Conservation (phyloP, 1,140 invertebrate genomes). For the Physella acuta region DNA sequence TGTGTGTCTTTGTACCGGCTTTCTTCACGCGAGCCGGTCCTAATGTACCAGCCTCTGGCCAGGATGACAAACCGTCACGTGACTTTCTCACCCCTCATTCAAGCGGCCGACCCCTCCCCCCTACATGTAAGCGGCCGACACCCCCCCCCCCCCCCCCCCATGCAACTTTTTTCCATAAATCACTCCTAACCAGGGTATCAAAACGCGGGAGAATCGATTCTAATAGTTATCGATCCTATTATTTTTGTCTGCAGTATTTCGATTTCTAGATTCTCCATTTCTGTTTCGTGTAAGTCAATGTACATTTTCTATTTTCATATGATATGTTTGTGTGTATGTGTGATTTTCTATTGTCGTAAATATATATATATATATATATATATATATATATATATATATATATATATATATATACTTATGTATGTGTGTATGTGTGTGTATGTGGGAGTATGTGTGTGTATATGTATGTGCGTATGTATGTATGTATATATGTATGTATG, state of each 20-base stretch:
- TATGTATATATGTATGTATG: not conserved
- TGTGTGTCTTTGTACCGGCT: no score
- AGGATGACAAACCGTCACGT: no score
- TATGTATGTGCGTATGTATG: not conserved
- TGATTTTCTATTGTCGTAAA: not conserved
- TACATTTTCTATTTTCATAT: not conserved
- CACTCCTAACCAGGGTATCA: no score
- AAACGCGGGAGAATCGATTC: no score
- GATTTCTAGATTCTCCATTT: no score
- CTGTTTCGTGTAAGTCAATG: no score
- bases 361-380: not conserved
- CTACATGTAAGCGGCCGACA: not conserved
- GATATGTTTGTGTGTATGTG: not conserved
- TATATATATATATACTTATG: slow-evolving; percentile 6
- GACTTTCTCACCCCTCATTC: no score
- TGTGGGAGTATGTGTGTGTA: not conserved
- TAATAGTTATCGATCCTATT: no score
- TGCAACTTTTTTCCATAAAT: no score
- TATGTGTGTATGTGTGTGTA: not conserved
- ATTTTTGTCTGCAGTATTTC: no score
- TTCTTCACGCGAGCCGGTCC: no score
- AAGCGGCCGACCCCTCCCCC: not conserved
- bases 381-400: not conserved
- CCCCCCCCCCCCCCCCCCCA: not conserved
- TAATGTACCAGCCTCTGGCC: no score